phyloP scores from a whole-genome alignment of 2,888 invertebrate species.

The Epinotia demarniana region DNA sequence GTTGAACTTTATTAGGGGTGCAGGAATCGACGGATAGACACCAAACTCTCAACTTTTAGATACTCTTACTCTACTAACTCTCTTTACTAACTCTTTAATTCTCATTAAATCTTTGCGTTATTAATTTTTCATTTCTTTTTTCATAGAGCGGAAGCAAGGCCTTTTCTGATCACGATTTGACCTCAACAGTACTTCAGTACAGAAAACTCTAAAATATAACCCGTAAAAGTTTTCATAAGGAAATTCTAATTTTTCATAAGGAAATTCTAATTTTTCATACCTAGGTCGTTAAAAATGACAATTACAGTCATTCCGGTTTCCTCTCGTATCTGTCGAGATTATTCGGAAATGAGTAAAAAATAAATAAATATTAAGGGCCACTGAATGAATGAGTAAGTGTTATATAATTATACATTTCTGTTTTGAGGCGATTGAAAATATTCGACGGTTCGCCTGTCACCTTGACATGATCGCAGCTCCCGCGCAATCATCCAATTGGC shows the following conservation, averaged over 20 bases:
- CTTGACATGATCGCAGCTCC: constrained; percentile 72
- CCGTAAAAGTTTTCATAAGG: too few relatives aligned
- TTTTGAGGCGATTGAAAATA: constrained; percentile 10
- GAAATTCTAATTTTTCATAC: too few relatives aligned
- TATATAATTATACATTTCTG: background rate
- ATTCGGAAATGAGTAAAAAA: too few relatives aligned
- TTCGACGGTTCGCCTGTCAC: constrained; percentile 55
- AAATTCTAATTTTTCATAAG: too few relatives aligned
- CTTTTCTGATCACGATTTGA: too few relatives aligned
- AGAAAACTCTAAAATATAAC: background rate
- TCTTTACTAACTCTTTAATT: constrained; percentile 19
- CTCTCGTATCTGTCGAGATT: too few relatives aligned
- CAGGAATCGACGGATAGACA: constrained; percentile 14
- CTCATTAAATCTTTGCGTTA: constrained; percentile 25
- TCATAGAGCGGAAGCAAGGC: background rate
- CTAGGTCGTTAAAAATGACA: too few relatives aligned
- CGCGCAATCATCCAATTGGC: constrained; percentile 79
- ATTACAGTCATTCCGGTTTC: too few relatives aligned
- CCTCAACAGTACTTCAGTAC: background rate
- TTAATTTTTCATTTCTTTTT: too few relatives aligned
- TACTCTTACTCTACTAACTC: too few relatives aligned
- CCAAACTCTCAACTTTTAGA: constrained; percentile 20
- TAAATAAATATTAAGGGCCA: too few relatives aligned
- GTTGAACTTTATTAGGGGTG: constrained; percentile 9
- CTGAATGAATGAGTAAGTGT: background rate